Conservation (phyloP, 1,140 invertebrate species). For the Batillaria attramentaria region DNA sequence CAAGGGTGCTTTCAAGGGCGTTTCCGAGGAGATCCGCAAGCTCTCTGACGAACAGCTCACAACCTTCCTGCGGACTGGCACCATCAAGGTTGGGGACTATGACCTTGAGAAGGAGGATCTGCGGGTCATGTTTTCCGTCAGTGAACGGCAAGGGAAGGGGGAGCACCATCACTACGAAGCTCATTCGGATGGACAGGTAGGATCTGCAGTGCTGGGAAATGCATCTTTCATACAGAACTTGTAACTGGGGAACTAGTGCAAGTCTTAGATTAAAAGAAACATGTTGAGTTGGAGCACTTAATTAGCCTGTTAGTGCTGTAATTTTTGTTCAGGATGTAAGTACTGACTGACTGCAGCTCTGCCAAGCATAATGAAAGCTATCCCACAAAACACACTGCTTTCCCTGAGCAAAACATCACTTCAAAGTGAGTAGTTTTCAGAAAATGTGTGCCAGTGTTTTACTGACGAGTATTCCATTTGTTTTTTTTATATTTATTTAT, state of each 20-base stretch:
- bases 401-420: too few relatives aligned
- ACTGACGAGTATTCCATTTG: neutral
- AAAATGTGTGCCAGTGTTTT: too few relatives aligned
- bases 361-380: neutral
- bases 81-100: slow-evolving; percentile 75
- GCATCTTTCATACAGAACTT: neutral
- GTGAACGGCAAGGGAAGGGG: slow-evolving; percentile 67
- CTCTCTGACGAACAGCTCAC: slow-evolving; percentile 87
- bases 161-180: slow-evolving; percentile 85
- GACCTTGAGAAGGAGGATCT: slow-evolving; percentile 86
- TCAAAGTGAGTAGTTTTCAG: too few relatives aligned
- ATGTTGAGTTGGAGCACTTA: too few relatives aligned
- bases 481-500: neutral
- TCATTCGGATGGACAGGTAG: slow-evolving; percentile 87
- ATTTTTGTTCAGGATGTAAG: too few relatives aligned
- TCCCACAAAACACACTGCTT: neutral
- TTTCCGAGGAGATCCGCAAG: slow-evolving; percentile 86
- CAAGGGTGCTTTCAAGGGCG: slow-evolving; percentile 87
- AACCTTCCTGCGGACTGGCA: slow-evolving; percentile 81
- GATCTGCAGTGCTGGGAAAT: neutral
- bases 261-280: too few relatives aligned
- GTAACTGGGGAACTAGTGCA: too few relatives aligned
- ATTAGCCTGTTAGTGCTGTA: too few relatives aligned
- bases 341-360: too few relatives aligned
- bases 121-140: slow-evolving; percentile 86